Evolutionary conservation across 2,797 vertebrate species (phyloP), one percentile per base, ranked within the genome.

Genomic region (Onychomys torridus): DNA sequence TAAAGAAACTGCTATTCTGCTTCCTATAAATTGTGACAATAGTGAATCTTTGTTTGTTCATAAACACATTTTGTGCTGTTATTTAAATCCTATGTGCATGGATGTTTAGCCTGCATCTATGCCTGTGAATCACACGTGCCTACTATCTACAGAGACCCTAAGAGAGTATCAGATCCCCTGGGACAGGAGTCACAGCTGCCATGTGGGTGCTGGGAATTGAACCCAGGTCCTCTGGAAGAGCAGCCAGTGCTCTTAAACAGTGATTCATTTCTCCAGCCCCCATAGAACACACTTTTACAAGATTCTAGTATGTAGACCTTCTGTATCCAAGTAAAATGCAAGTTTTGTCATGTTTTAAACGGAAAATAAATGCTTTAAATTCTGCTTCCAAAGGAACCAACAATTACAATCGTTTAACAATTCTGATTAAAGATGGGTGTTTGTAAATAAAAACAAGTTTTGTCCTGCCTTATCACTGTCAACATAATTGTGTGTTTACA

Each of bases 1-100:
- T 55, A 94, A 82, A 89, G 84, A 97, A 97, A 97, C 25, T 88
- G 61, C 67, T 97, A 90, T 88, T 95, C 89, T 96, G 87, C 63
- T 63, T 96, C 55, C 86, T 67, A 85, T 14, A 76, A 89, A 71
- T 85, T 78, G 78, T 88, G 94, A 57, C 34, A 34, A 57, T 43
- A 34, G 10, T 78, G 57, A n/a, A 88, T 83, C 57, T 57, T 91
- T 93, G 17, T 78, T 76, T 91, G 7, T 61, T 93, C 21, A 79
- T 2, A 93, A n/a, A 83, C 40, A 95, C 9, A 90, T 7, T 85
- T 82, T 52, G n/a, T 43, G 73, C 32, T 63, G 40, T 65, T 84
- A 27, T 65, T 84, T 84, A 85, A 34, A 67, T 49, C 32, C 17
- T 52, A 17, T 10, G 43, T 17, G 25, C n/a, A 52, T 67, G 63